Evolutionary conservation across 2,797 vertebrate species (phyloP).

Genomic region (Parauchenoglanis ngamensis): DNA sequence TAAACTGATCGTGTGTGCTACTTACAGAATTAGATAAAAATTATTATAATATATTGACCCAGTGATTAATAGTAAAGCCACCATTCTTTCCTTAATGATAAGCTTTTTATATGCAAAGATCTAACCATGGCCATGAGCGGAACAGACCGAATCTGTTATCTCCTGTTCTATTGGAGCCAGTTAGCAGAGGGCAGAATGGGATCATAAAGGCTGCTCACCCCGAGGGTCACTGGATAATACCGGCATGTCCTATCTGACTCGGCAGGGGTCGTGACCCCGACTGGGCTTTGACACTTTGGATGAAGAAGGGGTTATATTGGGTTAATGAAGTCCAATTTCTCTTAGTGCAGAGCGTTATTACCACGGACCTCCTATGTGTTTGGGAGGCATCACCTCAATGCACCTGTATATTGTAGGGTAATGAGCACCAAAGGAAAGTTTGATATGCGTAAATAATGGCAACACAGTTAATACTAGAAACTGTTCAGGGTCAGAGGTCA

Average conservation of each 20-base stretch:
- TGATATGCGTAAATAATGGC: neutral
- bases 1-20: neutral
- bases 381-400: slow-evolving; percentile 26
- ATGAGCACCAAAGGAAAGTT: neutral
- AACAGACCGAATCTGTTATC: slow-evolving; percentile 24
- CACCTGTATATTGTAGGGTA: neutral
- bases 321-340: slow-evolving; percentile 75
- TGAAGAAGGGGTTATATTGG: slow-evolving; percentile 71
- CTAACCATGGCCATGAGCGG: neutral
- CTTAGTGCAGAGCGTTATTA: slow-evolving; percentile 56
- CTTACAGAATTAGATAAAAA: neutral
- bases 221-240: slow-evolving; percentile 67
- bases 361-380: slow-evolving; percentile 33
- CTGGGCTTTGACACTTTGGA: slow-evolving; percentile 60
- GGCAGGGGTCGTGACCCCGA: slow-evolving; percentile 56
- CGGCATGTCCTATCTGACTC: slow-evolving; percentile 62
- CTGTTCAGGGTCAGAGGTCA: slow-evolving; percentile 18
- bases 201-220: slow-evolving; percentile 56
- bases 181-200: slow-evolving; percentile 52
- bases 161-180: slow-evolving; percentile 52
- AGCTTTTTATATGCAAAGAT: slow-evolving; percentile 12
- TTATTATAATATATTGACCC: neutral
- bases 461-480: slow-evolving; percentile 10
- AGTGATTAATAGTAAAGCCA: neutral
- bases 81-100: neutral